These are phyloP conservation scores for Laterallus jamaicensis DNA, from an alignment of 2,113 vertebrate species.

Conservation along the genomic window DNA sequence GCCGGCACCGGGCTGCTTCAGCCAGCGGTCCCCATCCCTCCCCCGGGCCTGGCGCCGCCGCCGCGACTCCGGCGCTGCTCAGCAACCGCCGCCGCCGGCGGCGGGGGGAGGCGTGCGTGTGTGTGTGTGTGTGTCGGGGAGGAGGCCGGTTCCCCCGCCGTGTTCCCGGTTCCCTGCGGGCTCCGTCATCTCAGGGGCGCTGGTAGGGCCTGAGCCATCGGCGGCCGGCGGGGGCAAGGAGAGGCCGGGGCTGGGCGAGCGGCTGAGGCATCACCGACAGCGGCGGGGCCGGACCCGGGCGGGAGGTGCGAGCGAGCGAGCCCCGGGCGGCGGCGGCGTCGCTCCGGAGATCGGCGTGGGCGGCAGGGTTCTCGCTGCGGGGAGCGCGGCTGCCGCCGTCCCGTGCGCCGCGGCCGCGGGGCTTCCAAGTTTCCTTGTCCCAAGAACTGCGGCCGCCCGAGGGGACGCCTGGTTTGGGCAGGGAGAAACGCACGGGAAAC, in stretches of 20 bases:
- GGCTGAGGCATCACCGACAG: neutral
- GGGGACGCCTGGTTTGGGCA: neutral
- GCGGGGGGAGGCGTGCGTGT: neutral
- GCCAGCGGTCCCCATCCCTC: slow-evolving; percentile 13
- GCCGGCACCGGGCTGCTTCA: neutral
- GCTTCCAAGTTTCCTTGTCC: slow-evolving; percentile 20
- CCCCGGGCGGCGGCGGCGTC: neutral
- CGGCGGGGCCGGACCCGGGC: neutral
- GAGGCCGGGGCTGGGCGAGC: slow-evolving; percentile 12
- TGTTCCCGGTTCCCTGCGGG: slow-evolving; percentile 29
- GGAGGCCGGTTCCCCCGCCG: neutral
- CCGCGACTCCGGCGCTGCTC: slow-evolving; percentile 33
- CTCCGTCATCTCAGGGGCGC: neutral
- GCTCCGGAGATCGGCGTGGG: neutral
- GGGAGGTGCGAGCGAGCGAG: neutral
- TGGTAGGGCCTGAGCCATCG: neutral
- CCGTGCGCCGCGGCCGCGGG: neutral
- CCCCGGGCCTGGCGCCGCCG: slow-evolving; percentile 35
- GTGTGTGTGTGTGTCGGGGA: neutral
- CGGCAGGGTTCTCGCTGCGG: neutral
- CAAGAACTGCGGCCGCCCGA: neutral
- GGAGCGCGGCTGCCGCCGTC: neutral
- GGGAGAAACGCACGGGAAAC: neutral
- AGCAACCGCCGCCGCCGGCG: neutral
- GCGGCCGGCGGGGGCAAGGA: neutral